These are phyloP conservation scores for Tachycineta bicolor DNA, from an alignment of 2,113 vertebrate genomes.

Conservation along the genomic window DNA sequence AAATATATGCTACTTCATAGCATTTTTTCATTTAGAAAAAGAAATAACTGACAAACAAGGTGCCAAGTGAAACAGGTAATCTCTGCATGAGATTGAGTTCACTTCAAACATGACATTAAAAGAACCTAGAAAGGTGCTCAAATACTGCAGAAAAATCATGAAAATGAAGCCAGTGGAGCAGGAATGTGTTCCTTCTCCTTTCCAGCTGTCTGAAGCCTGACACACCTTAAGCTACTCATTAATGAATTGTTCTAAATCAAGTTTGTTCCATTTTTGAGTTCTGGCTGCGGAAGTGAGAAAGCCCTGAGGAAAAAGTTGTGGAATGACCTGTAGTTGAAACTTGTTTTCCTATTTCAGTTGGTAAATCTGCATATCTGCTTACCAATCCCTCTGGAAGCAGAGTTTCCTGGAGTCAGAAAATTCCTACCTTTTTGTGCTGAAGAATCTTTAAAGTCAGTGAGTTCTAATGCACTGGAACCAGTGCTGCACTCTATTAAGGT, in stretches of 20 bases:
- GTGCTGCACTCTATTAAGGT: neutral
- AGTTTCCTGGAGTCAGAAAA: neutral
- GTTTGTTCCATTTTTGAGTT: conserved; percentile 21
- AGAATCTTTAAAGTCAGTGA: neutral
- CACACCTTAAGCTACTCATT: neutral
- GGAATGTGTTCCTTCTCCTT: neutral
- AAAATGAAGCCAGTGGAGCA: neutral
- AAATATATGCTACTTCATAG: neutral
- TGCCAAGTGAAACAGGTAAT: neutral
- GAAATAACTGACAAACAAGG: neutral
- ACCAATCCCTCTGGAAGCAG: neutral
- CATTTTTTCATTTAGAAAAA: neutral
- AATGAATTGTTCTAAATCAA: neutral
- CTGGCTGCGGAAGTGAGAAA: neutral
- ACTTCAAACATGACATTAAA: neutral
- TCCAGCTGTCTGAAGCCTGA: neutral
- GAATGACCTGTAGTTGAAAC: neutral
- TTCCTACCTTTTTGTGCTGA: neutral
- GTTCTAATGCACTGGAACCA: neutral
- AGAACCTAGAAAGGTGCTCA: neutral
- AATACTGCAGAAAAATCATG: neutral
- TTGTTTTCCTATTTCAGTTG: neutral
- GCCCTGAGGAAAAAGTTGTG: neutral
- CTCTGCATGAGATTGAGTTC: neutral
- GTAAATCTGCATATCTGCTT: neutral